These are phyloP conservation scores for Congeria kusceri DNA, from an alignment of 2,888 invertebrate species.

Conservation along the genomic window DNA sequence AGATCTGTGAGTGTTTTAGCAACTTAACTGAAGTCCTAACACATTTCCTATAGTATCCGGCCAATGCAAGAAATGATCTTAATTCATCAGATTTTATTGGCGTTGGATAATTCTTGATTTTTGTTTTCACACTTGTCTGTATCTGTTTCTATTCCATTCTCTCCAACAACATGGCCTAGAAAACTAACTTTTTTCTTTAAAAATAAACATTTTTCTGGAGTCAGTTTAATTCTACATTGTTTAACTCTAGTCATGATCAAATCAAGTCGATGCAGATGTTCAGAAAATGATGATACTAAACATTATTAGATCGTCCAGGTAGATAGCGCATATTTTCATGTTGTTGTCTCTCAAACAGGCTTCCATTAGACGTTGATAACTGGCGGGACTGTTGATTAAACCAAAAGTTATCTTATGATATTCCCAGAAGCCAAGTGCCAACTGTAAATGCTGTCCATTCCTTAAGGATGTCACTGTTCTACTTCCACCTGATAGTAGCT, in stretches of 20 bases:
- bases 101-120: conserved; percentile 4
- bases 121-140: conserved; percentile 13
- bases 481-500: neutral
- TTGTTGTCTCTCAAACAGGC: neutral
- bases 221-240: neutral
- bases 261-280: no score
- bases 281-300: neutral
- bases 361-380: conserved; percentile 7
- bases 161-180: conserved; percentile 6
- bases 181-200: neutral
- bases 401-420: neutral
- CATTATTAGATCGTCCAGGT: neutral
- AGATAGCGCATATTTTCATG: conserved; percentile 3
- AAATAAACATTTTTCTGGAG: neutral
- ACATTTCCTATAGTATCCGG: no score
- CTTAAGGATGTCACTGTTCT: conserved; percentile 1
- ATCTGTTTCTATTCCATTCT: conserved; percentile 12
- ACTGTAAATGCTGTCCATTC: conserved; percentile 8
- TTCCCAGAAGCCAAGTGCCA: conserved; percentile 2
- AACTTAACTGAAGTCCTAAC: no score
- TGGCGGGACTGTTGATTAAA: neutral
- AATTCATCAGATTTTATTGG: neutral
- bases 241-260: neutral
- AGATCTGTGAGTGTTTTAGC: no score
- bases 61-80: neutral